Base-by-base conservation (phyloP, 2,797 vertebrate genomes). In the Lepilemur ruficaudatus region DNA sequence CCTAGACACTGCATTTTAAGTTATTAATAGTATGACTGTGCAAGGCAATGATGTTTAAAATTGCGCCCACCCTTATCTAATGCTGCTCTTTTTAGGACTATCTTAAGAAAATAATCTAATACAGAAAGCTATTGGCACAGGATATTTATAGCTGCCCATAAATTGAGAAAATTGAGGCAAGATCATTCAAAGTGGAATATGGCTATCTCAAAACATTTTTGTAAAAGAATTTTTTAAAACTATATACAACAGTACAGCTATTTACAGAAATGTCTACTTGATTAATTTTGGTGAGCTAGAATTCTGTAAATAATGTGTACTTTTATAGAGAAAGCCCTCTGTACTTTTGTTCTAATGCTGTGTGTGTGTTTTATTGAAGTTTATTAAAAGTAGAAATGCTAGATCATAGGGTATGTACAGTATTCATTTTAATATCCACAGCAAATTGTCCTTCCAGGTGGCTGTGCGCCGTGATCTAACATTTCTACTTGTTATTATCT, bases 61-160 rank as follows among this genome's bases (percentile, higher is more conserved):
- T 11, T 1, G 1, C 3, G 4, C 79, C 46, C 25, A 0, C 43
- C 1, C 0, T 23, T 20, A 41, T 8, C 61, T 12, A 1, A 48
- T 14, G 2, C 18, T 4, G 23, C 81, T 69, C 5, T 12, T 75
- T 65, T 65, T 17, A 22, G 43, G 65, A 41, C 78, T 13, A 0
- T 32, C 80, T 57, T n/a, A 5, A 76, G 69, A 73, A 52, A 18
- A 18, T 43, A 61, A 23, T 18, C 35, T 38, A 15, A 2, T 18
- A 20, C 6, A 2, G 18, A 72, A 67, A 35, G 14, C 52, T 23
- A 10, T 55, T 41, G 12, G 25, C 28, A 35, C 65, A 59, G 35
- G 75, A 30, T 15, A 0, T 52, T 72, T 22, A 41, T 25, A 48
- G 35, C 70, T 80, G 32, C 43, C 57, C 18, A 61, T 28, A 61